Conservation (phyloP, 2,113 vertebrate genomes). For the Percopsis transmontana region DNA sequence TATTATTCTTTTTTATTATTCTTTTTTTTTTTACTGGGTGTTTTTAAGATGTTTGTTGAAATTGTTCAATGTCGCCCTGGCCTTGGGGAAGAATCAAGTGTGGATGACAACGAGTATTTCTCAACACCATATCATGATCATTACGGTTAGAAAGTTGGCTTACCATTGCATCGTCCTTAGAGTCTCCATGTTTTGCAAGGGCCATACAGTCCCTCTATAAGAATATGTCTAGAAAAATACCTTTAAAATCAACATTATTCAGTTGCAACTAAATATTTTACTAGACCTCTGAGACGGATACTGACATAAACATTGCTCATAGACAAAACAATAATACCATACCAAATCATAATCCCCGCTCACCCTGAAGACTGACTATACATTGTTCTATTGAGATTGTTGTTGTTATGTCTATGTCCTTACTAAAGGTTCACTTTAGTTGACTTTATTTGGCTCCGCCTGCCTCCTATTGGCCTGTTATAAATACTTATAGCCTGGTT, state of each 20-base stretch:
- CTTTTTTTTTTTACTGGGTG: constrained; percentile 20
- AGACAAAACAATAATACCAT: too few species aligned
- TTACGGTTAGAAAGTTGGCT: constrained; percentile 37
- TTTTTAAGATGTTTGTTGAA: constrained; percentile 30
- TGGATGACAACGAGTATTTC: constrained; percentile 36
- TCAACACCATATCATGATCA: constrained; percentile 33
- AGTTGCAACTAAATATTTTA: too few species aligned
- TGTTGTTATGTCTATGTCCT: too few species aligned
- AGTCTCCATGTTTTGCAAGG: constrained; percentile 26
- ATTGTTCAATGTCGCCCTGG: constrained; percentile 45
- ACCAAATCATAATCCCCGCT: too few species aligned
- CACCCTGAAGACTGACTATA: not conserved
- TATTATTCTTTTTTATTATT: too few species aligned
- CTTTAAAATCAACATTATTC: too few species aligned
- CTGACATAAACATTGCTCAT: too few species aligned
- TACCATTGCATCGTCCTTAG: constrained; percentile 22
- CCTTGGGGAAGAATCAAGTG: constrained; percentile 20
- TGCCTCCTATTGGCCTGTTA: not conserved
- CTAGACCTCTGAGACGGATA: too few species aligned
- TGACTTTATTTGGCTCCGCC: not conserved
- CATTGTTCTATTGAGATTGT: not conserved
- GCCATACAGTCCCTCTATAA: not conserved
- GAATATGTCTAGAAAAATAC: too few species aligned
- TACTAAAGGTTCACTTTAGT: not conserved
- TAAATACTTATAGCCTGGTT: constrained; percentile 2